phyloP scores from a whole-genome alignment of 2,797 vertebrate species.

The Catamblyrhynchus diadema region DNA sequence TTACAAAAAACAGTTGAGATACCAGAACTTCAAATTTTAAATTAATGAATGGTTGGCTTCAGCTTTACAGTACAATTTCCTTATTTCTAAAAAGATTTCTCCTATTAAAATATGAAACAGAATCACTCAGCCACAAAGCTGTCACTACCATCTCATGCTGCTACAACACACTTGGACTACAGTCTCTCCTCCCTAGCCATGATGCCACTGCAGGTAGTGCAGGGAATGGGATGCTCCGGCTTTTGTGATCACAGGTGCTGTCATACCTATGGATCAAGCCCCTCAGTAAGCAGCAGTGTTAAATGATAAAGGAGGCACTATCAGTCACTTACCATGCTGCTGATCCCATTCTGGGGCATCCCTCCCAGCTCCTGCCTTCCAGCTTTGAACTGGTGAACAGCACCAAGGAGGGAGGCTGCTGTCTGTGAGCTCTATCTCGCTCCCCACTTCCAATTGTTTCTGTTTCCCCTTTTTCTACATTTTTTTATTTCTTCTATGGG shows the following conservation, averaged over 20 bases:
- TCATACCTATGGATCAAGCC: not conserved
- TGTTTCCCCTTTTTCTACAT: not conserved
- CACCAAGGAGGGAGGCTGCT: not conserved
- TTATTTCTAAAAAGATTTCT: not conserved
- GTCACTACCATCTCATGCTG: not conserved
- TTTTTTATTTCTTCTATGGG: slow-evolving; percentile 45
- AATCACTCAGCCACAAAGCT: not conserved
- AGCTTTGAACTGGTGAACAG: not conserved
- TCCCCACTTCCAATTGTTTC: slow-evolving; percentile 34
- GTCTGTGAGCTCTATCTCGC: not conserved
- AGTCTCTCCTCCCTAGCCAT: not conserved
- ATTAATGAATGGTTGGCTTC: not conserved
- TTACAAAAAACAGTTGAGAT: not conserved
- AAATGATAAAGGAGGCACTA: not conserved
- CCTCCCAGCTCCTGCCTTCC: not conserved
- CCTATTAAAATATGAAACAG: not conserved
- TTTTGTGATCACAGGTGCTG: not conserved
- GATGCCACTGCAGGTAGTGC: not conserved
- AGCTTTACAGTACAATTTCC: not conserved
- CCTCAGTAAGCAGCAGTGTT: not conserved
- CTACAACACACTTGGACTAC: not conserved
- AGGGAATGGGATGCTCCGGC: not conserved
- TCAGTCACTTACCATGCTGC: not conserved
- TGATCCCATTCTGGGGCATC: not conserved
- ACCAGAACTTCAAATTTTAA: not conserved